Percentiles rank a stretch among this genome's conserved stretches.
These are phyloP conservation scores for Hippoglossus hippoglossus DNA, from an alignment of 2,797 vertebrate species.

Conservation along the genomic window DNA sequence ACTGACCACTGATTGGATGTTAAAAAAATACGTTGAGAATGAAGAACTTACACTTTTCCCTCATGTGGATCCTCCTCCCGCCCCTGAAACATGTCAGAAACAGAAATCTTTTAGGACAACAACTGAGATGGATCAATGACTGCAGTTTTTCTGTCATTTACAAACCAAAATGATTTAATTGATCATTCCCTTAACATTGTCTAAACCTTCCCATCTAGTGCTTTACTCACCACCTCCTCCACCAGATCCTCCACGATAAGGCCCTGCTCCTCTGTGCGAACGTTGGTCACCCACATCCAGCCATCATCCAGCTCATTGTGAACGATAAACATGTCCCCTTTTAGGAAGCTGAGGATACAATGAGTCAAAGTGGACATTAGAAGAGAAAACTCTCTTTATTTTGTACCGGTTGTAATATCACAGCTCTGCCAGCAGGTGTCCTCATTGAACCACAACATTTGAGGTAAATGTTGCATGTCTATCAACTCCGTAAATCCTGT, in stretches of 20 bases:
- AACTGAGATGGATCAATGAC: not conserved
- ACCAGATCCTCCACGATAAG: constrained; percentile 98
- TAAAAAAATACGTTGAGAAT: constrained; percentile 5
- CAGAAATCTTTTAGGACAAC: constrained; percentile 53
- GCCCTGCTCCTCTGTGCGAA: constrained; percentile 97
- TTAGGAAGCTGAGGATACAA: constrained; percentile 90
- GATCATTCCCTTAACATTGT: too few relatives aligned
- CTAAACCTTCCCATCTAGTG: not conserved
- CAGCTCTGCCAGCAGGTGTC: constrained; percentile 67
- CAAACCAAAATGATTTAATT: not conserved
- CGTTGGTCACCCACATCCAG: constrained; percentile 99
- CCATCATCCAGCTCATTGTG: constrained; percentile 99
- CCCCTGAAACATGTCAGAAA: constrained; percentile 83
- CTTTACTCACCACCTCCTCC: constrained; percentile 92
- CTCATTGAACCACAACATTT: constrained; percentile 42
- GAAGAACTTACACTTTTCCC: constrained; percentile 96
- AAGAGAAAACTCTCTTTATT: not conserved
- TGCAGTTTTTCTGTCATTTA: not conserved
- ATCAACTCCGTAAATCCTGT: constrained; percentile 22
- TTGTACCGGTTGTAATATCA: constrained; percentile 28
- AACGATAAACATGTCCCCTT: constrained; percentile 99
- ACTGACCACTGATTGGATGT: too few relatives aligned
- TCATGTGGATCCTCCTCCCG: constrained; percentile 99
- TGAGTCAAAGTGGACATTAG: constrained; percentile 8
- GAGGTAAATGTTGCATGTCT: constrained; percentile 14